Conservation (phyloP, 2,888 invertebrate species). For the Melangyna quadrimaculata region DNA sequence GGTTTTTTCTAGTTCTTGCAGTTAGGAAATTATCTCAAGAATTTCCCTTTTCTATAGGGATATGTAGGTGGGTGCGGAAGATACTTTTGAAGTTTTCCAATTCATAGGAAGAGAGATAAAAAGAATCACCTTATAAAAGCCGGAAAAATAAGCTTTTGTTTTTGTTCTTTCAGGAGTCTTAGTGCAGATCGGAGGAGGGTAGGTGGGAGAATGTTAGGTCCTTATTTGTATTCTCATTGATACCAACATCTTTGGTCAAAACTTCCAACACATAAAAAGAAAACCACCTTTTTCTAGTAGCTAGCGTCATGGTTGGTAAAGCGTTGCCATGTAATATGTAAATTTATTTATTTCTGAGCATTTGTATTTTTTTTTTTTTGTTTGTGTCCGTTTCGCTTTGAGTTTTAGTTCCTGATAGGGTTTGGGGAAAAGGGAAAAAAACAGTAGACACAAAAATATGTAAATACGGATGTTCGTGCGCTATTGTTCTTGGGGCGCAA, state of each 20-base stretch:
- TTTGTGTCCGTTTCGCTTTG: neutral
- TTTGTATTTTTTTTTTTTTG: neutral
- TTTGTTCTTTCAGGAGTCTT: neutral
- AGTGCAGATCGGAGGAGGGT: neutral
- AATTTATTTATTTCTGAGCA: conserved; percentile 10
- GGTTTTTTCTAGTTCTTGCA: neutral
- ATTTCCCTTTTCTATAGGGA: neutral
- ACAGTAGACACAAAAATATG: neutral
- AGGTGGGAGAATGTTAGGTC: neutral
- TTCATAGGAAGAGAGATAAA: neutral
- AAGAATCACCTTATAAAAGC: neutral
- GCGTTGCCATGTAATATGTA: conserved; percentile 42
- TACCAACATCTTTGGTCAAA: conserved; percentile 50
- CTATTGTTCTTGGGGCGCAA: conserved; percentile 13
- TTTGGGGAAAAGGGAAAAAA: neutral
- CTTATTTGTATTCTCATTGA: conserved; percentile 62
- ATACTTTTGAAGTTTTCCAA: neutral
- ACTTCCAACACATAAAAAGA: conserved; percentile 22
- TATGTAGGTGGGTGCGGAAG: neutral
- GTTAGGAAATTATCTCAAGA: conserved; percentile 40
- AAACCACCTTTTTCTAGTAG: conserved; percentile 39
- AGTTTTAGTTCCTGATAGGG: neutral
- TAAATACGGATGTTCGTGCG: neutral
- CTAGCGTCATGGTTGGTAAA: no score
- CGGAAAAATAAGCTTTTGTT: neutral